Base-by-base conservation (phyloP, 35 echinoderm and acorn worm genomes). In the Patiria miniata region DNA sequence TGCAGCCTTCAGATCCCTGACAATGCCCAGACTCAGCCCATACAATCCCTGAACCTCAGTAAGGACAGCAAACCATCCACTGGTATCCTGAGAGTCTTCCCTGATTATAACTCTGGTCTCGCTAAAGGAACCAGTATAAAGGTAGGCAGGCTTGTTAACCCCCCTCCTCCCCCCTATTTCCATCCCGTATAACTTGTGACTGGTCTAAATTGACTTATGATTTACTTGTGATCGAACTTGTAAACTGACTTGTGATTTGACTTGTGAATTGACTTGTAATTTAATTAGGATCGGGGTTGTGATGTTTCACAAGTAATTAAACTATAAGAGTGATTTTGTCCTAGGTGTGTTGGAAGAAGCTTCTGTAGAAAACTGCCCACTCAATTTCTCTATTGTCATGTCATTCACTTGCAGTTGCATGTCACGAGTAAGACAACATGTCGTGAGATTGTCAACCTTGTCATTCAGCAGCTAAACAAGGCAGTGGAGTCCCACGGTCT, bases 381-480 rank as follows among this genome's bases (percentile, higher is more conserved):
- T 36, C 18, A 3, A 36, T 68, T 68, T 36, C 18, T 68, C 7
- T 68, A 7, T 68, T 68, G 61, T 28, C 34, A n/a, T 51, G 36
- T 90, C 86, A 50, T 77, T 12, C 51, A 81, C 14, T 30, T 21
- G 65, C 89, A 98, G 95, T 86, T 98, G 28, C 95, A 98, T 34
- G 95, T 98, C 39, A 98, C 95, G n/a, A 91, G 81, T 42, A 94
- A 87, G 40, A 98, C 95, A n/a, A 78, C 92, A 1, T 94, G 91
- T 23, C 83, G 87, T n/a, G 95, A 98, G 58, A 98, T 98, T 1
- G 84, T 98, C 80, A 94, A 91, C 82, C 86, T 98, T 12, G 95
- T 98, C 22, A 91, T 98, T 39, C 92, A 98, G 78, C 95, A 98
- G 77, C 89, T 98, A 14, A 98, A 98, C 86, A 98, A 98, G 85